phyloP scores from a whole-genome alignment of 2,113 vertebrate species.

The Prunella himalayana region DNA sequence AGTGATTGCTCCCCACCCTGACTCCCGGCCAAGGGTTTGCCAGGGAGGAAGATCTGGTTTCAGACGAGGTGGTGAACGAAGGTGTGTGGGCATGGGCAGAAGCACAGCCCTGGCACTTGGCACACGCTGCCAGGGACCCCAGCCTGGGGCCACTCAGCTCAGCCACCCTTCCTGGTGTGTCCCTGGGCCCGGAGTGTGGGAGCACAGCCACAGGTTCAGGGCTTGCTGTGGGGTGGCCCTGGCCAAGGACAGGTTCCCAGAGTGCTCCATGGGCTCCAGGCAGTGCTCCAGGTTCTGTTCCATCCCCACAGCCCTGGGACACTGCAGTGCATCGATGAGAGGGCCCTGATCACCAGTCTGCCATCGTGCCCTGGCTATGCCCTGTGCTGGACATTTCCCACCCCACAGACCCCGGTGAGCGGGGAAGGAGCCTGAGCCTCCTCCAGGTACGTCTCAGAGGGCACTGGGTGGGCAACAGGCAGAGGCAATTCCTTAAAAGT shows the following conservation, averaged over 20 bases:
- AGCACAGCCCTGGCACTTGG: neutral
- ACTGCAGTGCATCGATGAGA: rapidly evolving
- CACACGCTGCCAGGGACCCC: neutral
- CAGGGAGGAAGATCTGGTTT: neutral
- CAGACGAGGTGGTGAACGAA: rapidly evolving
- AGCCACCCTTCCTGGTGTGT: rapidly evolving
- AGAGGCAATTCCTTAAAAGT: neutral
- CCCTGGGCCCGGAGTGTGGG: neutral
- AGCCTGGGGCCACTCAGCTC: neutral
- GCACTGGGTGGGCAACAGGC: rapidly evolving
- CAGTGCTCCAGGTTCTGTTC: neutral
- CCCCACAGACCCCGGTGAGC: neutral
- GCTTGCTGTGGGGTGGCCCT: rapidly evolving
- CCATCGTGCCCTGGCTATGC: neutral
- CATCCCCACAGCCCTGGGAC: neutral
- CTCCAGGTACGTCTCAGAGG: neutral
- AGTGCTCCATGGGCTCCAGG: rapidly evolving
- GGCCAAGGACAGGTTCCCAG: neutral
- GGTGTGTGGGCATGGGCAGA: neutral
- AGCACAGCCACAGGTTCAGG: rapidly evolving
- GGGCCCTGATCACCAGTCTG: neutral
- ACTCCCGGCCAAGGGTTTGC: rapidly evolving
- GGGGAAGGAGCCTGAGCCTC: neutral
- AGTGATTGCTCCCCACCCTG: neutral
- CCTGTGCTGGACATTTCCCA: neutral